A percentile compares a stretch with the other conserved stretches of the same genome.
Conservation (phyloP, 2,113 vertebrate species). For the Micronycteris hirsuta region DNA sequence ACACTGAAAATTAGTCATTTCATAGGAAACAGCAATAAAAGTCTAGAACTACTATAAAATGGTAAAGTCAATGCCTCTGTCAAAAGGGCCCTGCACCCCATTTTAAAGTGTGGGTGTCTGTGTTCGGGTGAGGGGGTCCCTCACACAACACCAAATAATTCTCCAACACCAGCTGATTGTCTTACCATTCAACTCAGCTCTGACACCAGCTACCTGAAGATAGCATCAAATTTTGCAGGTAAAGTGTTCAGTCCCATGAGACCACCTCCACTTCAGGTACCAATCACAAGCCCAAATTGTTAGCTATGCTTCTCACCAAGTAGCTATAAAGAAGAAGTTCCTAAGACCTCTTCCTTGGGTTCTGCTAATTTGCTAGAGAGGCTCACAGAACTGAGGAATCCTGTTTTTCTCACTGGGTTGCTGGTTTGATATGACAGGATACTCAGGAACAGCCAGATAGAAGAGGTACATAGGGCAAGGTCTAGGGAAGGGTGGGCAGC, state of each 20-base stretch:
- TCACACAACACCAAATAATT: neutral
- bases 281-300: neutral
- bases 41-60: neutral
- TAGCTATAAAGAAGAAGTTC: neutral
- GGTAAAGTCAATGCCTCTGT: neutral
- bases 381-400: neutral
- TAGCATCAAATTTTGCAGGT: neutral
- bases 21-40: neutral
- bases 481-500: neutral
- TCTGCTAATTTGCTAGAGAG: neutral
- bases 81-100: neutral
- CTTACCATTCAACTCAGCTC: neutral
- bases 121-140: neutral
- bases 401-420: neutral
- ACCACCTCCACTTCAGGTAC: neutral
- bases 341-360: neutral
- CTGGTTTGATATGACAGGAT: neutral
- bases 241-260: neutral
- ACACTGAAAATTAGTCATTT: neutral
- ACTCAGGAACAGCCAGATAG: neutral
- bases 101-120: neutral
- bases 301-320: neutral
- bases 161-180: neutral
- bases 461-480: neutral
- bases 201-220: neutral